Evolutionary conservation across 2,888 invertebrate species (phyloP).

Genomic region (Frankliniella fusca): DNA sequence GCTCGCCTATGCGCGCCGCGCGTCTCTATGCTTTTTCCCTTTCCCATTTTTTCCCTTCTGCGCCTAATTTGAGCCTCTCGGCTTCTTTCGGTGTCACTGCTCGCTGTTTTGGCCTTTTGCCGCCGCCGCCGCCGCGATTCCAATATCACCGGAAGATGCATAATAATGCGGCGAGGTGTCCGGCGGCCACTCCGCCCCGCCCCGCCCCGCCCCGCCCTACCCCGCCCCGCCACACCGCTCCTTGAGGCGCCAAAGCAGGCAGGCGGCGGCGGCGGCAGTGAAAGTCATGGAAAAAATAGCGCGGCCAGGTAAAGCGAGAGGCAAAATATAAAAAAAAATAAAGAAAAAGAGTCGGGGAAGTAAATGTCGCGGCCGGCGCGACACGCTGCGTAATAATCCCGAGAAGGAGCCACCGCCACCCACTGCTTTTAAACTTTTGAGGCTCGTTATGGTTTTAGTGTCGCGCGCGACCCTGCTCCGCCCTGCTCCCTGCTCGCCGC

Average conservation of each 20-base stretch:
- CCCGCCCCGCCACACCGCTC: not conserved
- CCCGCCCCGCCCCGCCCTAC: not conserved
- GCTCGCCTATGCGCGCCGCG: too few species aligned
- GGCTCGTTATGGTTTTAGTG: too few species aligned
- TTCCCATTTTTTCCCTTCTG: not conserved
- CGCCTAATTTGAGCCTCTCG: not conserved
- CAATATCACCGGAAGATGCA: slow-evolving; percentile 19
- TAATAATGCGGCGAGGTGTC: slow-evolving; percentile 1
- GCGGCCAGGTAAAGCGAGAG: not conserved
- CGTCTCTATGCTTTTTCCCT: not conserved
- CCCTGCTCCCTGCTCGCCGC: not conserved
- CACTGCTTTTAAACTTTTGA: too few species aligned
- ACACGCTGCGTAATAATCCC: too few species aligned
- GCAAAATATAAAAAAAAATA: not conserved
- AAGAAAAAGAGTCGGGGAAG: not conserved
- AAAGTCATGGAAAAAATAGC: slow-evolving; percentile 18
- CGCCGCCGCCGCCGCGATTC: not conserved
- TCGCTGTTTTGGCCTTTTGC: not conserved
- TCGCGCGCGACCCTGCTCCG: too few species aligned
- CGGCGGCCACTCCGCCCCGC: not conserved
- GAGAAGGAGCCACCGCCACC: too few species aligned
- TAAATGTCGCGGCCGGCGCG: too few species aligned
- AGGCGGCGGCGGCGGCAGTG: not conserved
- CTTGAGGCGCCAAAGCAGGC: not conserved
- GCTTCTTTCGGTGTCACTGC: not conserved